Percentiles rank a stretch among this genome's conserved stretches.
Evolutionary conservation across 1,140 invertebrate genomes (phyloP).

Genomic region (Bemisia tabaci): DNA sequence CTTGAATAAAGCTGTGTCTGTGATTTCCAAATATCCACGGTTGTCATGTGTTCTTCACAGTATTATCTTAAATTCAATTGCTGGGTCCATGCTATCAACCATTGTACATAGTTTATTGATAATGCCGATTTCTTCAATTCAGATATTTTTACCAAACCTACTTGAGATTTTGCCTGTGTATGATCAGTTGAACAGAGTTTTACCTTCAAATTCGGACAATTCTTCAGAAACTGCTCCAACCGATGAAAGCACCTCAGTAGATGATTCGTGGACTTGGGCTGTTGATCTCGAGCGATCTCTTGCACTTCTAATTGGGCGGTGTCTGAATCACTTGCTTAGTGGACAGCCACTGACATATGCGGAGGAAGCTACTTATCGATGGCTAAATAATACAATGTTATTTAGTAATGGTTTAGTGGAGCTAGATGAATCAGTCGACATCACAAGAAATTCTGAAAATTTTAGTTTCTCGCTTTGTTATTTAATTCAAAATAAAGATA

Average conservation of each 20-base stretch:
- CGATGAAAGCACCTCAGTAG: slow-evolving; percentile 29
- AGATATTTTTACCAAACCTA: slow-evolving; percentile 35
- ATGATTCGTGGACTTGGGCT: slow-evolving; percentile 42
- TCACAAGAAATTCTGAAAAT: neutral
- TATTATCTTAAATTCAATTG: neutral
- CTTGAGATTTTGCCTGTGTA: slow-evolving; percentile 36
- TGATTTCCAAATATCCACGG: neutral
- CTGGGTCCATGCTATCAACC: slow-evolving; percentile 6
- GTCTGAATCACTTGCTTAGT: slow-evolving; percentile 41
- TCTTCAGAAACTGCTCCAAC: slow-evolving; percentile 33
- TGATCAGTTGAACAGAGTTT: slow-evolving; percentile 38
- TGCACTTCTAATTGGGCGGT: slow-evolving; percentile 43
- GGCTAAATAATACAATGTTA: slow-evolving; percentile 36
- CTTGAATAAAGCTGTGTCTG: neutral
- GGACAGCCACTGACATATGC: slow-evolving; percentile 33
- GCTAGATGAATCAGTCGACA: slow-evolving; percentile 7
- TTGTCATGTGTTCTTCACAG: neutral
- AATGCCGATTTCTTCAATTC: slow-evolving; percentile 32
- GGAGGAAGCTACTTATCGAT: slow-evolving; percentile 35
- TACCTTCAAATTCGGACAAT: slow-evolving; percentile 29
- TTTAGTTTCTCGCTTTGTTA: neutral
- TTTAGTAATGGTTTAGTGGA: slow-evolving; percentile 40
- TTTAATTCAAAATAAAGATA: slow-evolving; percentile 1
- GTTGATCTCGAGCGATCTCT: slow-evolving; percentile 45
- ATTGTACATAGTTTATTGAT: slow-evolving; percentile 42